Percentiles rank a stretch among this genome's conserved stretches.
Evolutionary conservation across 2,113 vertebrate species (phyloP).

Genomic region (Halcyon malimbica): DNA sequence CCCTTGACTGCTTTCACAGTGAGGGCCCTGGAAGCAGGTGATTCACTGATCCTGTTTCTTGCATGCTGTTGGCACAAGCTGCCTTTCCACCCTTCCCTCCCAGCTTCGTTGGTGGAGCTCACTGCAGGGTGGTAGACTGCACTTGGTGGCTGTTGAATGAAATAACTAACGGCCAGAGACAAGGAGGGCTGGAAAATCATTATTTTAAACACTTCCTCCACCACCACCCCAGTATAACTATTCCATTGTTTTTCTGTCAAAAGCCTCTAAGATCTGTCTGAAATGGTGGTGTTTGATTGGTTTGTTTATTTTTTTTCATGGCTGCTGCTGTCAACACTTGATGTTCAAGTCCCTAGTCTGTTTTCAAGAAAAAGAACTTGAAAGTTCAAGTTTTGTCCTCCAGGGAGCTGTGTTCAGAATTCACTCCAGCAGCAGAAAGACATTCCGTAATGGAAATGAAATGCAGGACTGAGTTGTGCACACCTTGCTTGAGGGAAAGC

Average conservation of each 20-base stretch:
- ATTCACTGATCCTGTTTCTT: neutral
- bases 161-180: neutral
- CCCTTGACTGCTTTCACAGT: neutral
- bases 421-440: neutral
- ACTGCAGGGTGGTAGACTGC: neutral
- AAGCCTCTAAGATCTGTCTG: neutral
- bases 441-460: neutral
- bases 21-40: neutral
- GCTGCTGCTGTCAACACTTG: neutral
- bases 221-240: neutral
- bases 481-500: neutral
- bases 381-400: neutral
- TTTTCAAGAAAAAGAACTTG: neutral
- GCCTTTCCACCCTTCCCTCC: neutral
- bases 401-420: neutral
- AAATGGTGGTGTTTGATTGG: neutral
- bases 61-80: neutral
- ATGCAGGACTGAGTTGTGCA: neutral
- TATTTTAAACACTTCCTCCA: neutral
- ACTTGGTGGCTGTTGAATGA: rapidly evolving
- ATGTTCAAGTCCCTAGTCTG: neutral
- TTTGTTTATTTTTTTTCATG: neutral
- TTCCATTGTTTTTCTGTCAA: neutral
- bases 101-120: rapidly evolving
- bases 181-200: neutral